These are phyloP conservation scores for Vireo altiloquus DNA, from an alignment of 2,113 vertebrate genomes.

Conservation along the genomic window DNA sequence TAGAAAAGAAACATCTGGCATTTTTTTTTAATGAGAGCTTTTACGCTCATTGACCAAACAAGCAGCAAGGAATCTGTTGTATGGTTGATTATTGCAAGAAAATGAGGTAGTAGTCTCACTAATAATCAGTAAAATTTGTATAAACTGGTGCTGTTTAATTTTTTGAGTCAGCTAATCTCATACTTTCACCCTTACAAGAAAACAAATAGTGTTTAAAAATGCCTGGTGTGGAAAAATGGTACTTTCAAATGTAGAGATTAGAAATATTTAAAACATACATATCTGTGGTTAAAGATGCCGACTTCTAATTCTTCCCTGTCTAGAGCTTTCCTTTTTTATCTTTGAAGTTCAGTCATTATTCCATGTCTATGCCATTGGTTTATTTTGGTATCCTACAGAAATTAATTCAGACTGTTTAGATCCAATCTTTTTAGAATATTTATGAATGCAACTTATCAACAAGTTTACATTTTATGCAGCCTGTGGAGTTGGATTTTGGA, in stretches of 20 bases:
- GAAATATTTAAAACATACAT: neutral
- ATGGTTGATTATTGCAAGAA: conserved; percentile 14
- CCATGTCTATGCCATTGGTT: neutral
- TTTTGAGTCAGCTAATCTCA: neutral
- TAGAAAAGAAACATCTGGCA: conserved; percentile 32
- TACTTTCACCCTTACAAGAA: neutral
- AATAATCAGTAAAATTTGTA: neutral
- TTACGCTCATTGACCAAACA: neutral
- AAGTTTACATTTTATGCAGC: conserved; percentile 65
- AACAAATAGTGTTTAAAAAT: neutral
- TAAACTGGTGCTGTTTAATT: neutral
- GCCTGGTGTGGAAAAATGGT: neutral
- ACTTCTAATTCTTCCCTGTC: neutral
- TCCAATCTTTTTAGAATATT: neutral
- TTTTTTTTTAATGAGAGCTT: conserved; percentile 24
- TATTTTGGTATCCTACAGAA: neutral
- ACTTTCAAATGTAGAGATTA: neutral
- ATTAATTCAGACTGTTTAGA: conserved; percentile 6
- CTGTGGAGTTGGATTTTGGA: conserved; percentile 74
- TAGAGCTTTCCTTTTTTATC: conserved; percentile 15
- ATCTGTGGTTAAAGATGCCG: neutral
- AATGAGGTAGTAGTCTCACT: neutral
- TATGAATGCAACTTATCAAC: conserved; percentile 40
- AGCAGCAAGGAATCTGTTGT: conserved; percentile 9
- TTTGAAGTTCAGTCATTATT: conserved; percentile 11